phyloP scores from a whole-genome alignment of 1,140 invertebrate genomes.

The Drosophila tani region DNA sequence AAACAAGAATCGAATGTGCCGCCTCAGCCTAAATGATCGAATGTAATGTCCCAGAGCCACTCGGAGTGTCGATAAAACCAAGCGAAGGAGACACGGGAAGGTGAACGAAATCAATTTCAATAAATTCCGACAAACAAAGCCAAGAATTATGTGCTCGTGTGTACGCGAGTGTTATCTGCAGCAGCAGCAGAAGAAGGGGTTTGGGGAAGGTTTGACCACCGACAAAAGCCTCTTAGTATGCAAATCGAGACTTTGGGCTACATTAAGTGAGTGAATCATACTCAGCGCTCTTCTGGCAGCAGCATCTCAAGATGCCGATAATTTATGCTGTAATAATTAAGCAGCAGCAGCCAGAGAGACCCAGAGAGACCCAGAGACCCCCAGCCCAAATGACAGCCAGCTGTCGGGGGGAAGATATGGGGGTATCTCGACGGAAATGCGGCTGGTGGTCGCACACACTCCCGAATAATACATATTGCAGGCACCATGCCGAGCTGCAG shows the following conservation, averaged over 20 bases:
- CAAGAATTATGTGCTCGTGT: slow-evolving; percentile 54
- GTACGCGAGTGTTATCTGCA: slow-evolving; percentile 59
- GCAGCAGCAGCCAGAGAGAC: slow-evolving; percentile 31
- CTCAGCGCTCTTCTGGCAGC: slow-evolving; percentile 36
- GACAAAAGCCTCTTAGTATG: slow-evolving; percentile 80
- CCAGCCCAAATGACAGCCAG: slow-evolving; percentile 63
- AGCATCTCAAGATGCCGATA: slow-evolving; percentile 73
- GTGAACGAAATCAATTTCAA: slow-evolving; percentile 48
- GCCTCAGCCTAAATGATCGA: slow-evolving; percentile 54
- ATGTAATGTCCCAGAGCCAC: slow-evolving; percentile 45
- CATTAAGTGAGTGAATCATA: slow-evolving; percentile 76
- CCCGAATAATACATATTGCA: slow-evolving; percentile 19
- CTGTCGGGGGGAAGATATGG: slow-evolving; percentile 43
- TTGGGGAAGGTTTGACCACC: slow-evolving; percentile 29
- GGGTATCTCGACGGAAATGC: slow-evolving; percentile 38
- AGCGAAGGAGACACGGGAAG: slow-evolving; percentile 2
- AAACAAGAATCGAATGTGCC: slow-evolving; percentile 22
- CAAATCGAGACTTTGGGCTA: slow-evolving; percentile 65
- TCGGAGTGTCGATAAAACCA: slow-evolving; percentile 45
- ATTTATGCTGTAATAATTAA: slow-evolving; percentile 84
- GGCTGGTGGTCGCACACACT: slow-evolving; percentile 29
- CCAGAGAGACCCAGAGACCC: slow-evolving; percentile 16
- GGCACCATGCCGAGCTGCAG: slow-evolving; percentile 37
- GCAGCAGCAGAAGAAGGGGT: slow-evolving; percentile 1
- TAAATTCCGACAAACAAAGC: slow-evolving; percentile 68